Evolutionary conservation across 2,113 vertebrate species (phyloP).

Genomic region (Rafetus swinhoei): DNA sequence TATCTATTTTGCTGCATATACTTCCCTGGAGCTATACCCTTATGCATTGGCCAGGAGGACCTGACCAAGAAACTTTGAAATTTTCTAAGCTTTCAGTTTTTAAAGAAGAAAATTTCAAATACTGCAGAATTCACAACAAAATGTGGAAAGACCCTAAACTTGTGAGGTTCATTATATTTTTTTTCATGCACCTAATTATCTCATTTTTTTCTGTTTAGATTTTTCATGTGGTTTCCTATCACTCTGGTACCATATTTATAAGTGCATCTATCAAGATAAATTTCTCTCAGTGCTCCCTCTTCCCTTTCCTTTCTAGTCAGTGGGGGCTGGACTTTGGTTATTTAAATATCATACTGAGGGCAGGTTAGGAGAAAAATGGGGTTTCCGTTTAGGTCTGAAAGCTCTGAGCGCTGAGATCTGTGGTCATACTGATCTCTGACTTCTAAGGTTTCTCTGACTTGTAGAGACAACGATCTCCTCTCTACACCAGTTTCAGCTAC

Average conservation of each 20-base stretch:
- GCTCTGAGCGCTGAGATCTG: background rate
- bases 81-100: background rate
- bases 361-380: background rate
- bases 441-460: rapidly evolving
- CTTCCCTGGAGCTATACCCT: background rate
- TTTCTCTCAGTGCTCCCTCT: background rate
- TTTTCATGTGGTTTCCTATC: constrained; percentile 4
- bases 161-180: background rate
- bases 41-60: background rate
- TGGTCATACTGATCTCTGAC: background rate
- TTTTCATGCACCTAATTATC: background rate
- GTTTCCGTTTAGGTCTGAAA: constrained; percentile 7
- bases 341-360: background rate
- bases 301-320: background rate
- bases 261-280: background rate
- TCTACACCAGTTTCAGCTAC: background rate
- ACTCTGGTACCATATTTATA: background rate
- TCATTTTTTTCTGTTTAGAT: background rate
- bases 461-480: background rate
- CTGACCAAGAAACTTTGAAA: background rate
- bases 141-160: background rate
- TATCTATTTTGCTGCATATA: background rate
- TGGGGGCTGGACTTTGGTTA: background rate
- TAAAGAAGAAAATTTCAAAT: background rate
- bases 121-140: background rate